Evolutionary conservation across 2,888 invertebrate species (phyloP).

Genomic region (Leptogaster cylindrica): DNA sequence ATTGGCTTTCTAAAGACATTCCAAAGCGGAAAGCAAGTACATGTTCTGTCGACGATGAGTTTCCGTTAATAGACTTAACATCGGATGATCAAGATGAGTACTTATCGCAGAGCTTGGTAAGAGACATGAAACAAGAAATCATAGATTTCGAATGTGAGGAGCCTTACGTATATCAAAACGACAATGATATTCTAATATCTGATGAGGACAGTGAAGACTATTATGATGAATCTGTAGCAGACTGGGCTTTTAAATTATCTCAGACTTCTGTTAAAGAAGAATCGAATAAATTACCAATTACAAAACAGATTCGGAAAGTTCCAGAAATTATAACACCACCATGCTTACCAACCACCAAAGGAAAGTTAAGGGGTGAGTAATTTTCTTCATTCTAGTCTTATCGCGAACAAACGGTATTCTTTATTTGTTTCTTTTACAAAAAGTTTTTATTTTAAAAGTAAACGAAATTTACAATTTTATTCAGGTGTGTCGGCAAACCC

Average conservation of each 20-base stretch:
- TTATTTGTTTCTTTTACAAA: no score
- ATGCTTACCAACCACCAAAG: constrained; percentile 52
- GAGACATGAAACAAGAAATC: constrained; percentile 45
- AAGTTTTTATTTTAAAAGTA: no score
- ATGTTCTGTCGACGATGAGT: not conserved
- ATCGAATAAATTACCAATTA: not conserved
- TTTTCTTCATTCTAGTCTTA: no score
- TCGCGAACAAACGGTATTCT: no score
- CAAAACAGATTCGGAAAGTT: constrained; percentile 46
- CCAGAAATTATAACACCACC: constrained; percentile 55
- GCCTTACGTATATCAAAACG: not conserved
- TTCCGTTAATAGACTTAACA: no score
- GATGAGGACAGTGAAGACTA: constrained; percentile 43
- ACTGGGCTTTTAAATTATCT: constrained; percentile 26
- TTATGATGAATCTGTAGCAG: no score
- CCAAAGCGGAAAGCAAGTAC: not conserved
- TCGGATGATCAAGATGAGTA: constrained; percentile 46
- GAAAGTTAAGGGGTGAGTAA: constrained; percentile 54
- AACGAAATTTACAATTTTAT: not conserved
- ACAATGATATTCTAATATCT: no score
- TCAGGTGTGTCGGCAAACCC: constrained; percentile 6
- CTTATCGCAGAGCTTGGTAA: constrained; percentile 43
- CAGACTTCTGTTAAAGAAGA: constrained; percentile 2
- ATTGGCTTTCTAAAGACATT: not conserved
- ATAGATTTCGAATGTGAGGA: constrained; percentile 16